phyloP scores from a whole-genome alignment of 2,888 invertebrate species.

The Tupiocoris notatus region DNA sequence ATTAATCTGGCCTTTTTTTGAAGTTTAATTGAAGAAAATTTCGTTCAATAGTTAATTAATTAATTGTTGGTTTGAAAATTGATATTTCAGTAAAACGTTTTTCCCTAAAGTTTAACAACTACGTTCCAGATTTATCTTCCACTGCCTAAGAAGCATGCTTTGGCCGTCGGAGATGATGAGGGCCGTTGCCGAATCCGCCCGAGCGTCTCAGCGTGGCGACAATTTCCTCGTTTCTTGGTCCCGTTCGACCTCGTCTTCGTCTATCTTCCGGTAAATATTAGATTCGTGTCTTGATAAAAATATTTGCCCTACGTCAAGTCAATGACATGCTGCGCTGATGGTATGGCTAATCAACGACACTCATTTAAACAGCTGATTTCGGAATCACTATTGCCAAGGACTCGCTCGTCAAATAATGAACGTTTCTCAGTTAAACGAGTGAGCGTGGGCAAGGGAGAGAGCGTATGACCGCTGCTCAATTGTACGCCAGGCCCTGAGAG shows the following conservation, averaged over 20 bases:
- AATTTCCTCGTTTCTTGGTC: slow-evolving; percentile 54
- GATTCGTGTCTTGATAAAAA: background rate
- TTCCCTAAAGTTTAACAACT: background rate
- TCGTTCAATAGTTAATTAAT: too few species aligned
- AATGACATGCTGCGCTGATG: too few species aligned
- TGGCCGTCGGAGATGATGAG: slow-evolving; percentile 73
- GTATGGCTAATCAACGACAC: too few species aligned
- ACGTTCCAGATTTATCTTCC: slow-evolving; percentile 65
- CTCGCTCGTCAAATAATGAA: too few species aligned
- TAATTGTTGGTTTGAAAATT: background rate
- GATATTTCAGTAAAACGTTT: background rate
- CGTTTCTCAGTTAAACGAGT: too few species aligned
- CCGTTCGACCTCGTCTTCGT: slow-evolving; percentile 53
- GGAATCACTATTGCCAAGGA: too few species aligned
- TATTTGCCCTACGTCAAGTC: too few species aligned
- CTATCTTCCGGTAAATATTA: slow-evolving; percentile 52
- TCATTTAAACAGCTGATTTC: too few species aligned
- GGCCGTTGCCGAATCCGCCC: slow-evolving; percentile 60
- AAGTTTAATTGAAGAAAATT: too few species aligned
- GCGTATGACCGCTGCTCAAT: too few species aligned
- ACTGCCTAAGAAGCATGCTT: slow-evolving; percentile 66
- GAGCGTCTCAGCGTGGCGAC: slow-evolving; percentile 51
- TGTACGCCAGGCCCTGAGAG: too few species aligned
- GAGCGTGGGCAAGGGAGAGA: too few species aligned
- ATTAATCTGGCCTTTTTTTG: slow-evolving; percentile 28